Base-by-base conservation (phyloP, 2,888 invertebrate genomes). In the Dolichomitus sp. region DNA sequence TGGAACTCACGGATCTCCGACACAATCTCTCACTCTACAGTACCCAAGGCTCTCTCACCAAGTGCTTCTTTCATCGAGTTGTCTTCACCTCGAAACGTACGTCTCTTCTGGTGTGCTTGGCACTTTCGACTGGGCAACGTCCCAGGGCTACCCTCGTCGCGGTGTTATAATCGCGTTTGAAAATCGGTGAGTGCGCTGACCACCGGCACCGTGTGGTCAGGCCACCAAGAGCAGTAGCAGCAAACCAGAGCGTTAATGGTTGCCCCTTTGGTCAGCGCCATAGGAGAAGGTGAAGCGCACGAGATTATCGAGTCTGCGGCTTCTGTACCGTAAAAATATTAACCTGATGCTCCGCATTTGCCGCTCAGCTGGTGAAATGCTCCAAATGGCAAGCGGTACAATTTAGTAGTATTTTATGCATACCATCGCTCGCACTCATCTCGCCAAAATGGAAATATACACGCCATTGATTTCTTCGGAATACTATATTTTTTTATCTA, bases 251-350 rank as follows among this genome's bases (percentile, higher is more conserved):
- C 72, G 68, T 80, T 83, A 80, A 83, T 80, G 83, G 83, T 76
- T 59, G 57, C 23, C 69, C 19, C 73, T n/a, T 68, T 57, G 54
- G 54, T 54, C 30, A 19, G 17, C 37, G 17, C 45, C 61, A 42
- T 52, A 63, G 42, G 50, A 57, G 42, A n/a, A 70, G 27, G 27
- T 37, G 23, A 19, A 37, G 63, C 61, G 30, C 59, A 30, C 45
- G 61, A 72, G 80, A 83, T 80, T 80, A 83, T 83, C 72, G 40
- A 80, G 66, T 80, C 66, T 72, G 70, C 66, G 27, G 80, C 75
- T 68, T 54, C 69, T 59, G 66, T 37, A 68, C 52, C 80, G 66
- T 52, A 61, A 76, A 72, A 63, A 80, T 76, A 75, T 82, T 74
- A 75, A 66, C 72, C 61, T 11, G 30, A 17, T 68, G 45, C 61